Conservation (phyloP, 2,797 vertebrate species). For the Notamacropus eugenii region DNA sequence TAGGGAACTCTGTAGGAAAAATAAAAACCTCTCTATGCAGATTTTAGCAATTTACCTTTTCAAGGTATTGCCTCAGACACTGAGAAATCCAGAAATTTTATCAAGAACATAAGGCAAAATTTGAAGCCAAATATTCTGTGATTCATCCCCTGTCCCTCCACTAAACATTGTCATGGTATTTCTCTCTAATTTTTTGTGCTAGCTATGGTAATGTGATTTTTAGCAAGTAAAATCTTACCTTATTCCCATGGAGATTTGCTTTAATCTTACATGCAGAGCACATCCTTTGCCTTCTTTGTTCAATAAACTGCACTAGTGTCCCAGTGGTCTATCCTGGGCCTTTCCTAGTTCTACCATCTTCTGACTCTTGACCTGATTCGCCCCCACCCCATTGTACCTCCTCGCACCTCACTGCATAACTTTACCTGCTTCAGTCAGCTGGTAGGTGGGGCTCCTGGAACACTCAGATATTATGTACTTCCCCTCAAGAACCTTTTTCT, state of each 20-base stretch:
- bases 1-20: background rate
- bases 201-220: background rate
- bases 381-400: no score
- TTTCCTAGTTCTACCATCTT: background rate
- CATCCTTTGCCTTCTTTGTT: background rate
- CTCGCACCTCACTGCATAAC: background rate
- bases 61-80: background rate
- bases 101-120: background rate
- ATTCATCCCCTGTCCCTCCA: background rate
- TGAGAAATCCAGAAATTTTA: background rate
- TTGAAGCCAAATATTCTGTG: background rate
- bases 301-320: background rate
- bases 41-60: background rate
- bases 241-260: background rate
- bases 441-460: background rate
- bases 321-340: background rate
- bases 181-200: background rate
- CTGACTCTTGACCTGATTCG: background rate
- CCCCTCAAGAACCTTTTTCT: background rate
- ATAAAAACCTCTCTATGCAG: background rate
- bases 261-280: background rate
- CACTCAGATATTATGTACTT: background rate
- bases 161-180: background rate
- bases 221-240: background rate
- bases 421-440: background rate